A percentile compares a stretch with the other conserved stretches of the same genome.
Evolutionary conservation across 2,113 vertebrate species (phyloP).

Genomic region (Macquaria ambigua): DNA sequence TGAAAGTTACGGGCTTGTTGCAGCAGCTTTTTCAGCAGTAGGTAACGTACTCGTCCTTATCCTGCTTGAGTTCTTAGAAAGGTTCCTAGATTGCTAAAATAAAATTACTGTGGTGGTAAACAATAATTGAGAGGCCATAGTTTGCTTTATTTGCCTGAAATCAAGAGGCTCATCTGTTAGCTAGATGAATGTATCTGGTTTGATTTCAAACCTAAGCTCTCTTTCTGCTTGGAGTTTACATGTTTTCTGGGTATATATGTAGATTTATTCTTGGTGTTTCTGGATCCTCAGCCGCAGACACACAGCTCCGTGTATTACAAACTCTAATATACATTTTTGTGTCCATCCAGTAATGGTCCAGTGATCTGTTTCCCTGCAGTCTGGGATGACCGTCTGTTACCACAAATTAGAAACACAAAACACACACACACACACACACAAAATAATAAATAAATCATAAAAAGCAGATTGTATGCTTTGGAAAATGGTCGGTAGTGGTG

Average conservation of each 20-base stretch:
- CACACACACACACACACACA: too few species aligned
- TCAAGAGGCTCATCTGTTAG: not conserved
- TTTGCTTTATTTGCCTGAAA: not conserved
- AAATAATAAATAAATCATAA: not conserved
- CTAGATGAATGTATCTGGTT: too few species aligned
- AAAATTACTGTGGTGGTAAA: too few species aligned
- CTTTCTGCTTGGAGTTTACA: too few species aligned
- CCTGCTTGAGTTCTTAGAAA: too few species aligned
- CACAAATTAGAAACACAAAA: not conserved
- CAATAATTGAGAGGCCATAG: too few species aligned
- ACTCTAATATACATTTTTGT: not conserved
- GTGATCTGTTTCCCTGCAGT: not conserved
- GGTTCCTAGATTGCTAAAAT: too few species aligned
- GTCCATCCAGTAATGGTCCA: not conserved
- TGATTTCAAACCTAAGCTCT: too few species aligned
- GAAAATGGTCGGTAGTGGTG: not conserved
- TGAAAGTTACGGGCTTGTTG: too few species aligned
- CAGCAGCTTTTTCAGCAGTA: too few species aligned
- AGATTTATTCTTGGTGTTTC: not conserved
- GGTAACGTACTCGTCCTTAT: too few species aligned
- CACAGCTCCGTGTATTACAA: not conserved
- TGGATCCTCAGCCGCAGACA: not conserved
- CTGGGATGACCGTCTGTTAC: not conserved
- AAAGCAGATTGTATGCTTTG: not conserved
- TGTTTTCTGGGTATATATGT: not conserved